Conservation (phyloP, 1,140 invertebrate genomes). For the Cheumatopsyche charites region DNA sequence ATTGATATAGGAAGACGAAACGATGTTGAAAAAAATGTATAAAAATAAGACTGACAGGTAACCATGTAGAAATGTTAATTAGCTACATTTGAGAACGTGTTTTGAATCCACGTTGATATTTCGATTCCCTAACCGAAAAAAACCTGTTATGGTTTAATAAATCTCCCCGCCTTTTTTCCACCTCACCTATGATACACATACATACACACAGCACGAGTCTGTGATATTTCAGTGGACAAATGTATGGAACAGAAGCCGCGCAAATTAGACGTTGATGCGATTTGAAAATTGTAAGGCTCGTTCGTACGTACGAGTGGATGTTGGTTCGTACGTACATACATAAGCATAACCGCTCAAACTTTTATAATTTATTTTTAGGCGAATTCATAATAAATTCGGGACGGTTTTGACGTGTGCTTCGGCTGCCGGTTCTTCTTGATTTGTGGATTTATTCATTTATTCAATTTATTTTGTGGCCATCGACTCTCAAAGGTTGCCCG, state of each 20-base stretch:
- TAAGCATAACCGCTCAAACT: no score
- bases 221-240: background rate
- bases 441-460: constrained; percentile 38
- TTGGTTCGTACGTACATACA: no score
- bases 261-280: constrained; percentile 18
- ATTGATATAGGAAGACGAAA: constrained; percentile 36
- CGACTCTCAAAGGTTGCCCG: constrained; percentile 33
- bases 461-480: constrained; percentile 37
- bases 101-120: constrained; percentile 40
- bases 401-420: constrained; percentile 27
- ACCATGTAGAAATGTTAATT: constrained; percentile 40
- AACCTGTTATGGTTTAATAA: constrained; percentile 47
- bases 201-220: no score
- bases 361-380: constrained; percentile 15
- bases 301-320: no score
- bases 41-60: constrained; percentile 40
- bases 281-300: no score
- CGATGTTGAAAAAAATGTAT: background rate
- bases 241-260: constrained; percentile 24
- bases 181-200: no score
- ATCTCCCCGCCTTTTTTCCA: constrained; percentile 20
- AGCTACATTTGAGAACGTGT: constrained; percentile 43
- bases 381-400: constrained; percentile 32
- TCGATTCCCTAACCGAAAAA: constrained; percentile 28
- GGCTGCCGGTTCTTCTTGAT: constrained; percentile 16